phyloP scores from a whole-genome alignment of 2,797 vertebrate species.

The Alcedo quadribrachys region DNA sequence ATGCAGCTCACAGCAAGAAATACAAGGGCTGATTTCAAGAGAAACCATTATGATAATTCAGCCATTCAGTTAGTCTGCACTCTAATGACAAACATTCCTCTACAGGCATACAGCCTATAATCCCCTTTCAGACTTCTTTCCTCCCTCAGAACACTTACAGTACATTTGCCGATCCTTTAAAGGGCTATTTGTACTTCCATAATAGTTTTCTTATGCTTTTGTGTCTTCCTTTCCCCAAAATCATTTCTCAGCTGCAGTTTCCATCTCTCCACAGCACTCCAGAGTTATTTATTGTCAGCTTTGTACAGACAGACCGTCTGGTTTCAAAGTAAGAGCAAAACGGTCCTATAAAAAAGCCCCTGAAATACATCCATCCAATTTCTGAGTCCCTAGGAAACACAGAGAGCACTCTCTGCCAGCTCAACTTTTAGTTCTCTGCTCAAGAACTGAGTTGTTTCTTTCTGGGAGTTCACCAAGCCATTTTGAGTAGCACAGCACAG shows the following conservation, averaged over 20 bases:
- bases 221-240: constrained; percentile 36
- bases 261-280: not conserved
- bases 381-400: not conserved
- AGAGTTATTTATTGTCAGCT: constrained; percentile 7
- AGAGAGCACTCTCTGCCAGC: not conserved
- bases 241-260: constrained; percentile 44
- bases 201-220: constrained; percentile 2
- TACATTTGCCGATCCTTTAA: not conserved
- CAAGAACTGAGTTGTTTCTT: not conserved
- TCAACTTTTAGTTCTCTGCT: not conserved
- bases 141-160: constrained; percentile 36
- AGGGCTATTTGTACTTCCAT: not conserved
- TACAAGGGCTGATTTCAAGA: not conserved
- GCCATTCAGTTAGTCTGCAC: not conserved
- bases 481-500: not conserved
- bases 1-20: not conserved
- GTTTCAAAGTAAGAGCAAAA: constrained; percentile 42
- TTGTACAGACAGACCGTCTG: constrained; percentile 1
- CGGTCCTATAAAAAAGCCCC: not conserved
- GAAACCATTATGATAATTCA: not conserved
- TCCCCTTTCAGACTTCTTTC: not conserved
- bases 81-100: constrained; percentile 3
- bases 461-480: not conserved
- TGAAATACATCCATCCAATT: not conserved
- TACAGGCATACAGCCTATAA: not conserved